These are phyloP conservation scores for Heliconius erato DNA, from an alignment of 2,888 invertebrate genomes.

Conservation along the genomic window DNA sequence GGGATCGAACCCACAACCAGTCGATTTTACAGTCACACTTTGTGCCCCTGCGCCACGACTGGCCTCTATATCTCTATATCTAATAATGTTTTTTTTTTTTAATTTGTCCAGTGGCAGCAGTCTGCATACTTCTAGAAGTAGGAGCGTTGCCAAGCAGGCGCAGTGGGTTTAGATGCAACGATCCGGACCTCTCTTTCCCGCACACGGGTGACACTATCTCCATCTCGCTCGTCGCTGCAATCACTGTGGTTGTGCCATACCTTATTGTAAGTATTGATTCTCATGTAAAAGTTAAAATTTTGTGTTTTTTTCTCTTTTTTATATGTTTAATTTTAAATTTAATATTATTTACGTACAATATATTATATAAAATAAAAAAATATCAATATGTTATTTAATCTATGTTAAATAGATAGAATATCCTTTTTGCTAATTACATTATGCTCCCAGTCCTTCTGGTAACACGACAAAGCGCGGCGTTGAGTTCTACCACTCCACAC, in stretches of 20 bases:
- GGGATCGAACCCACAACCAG: neutral
- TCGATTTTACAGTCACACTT: too few relatives aligned
- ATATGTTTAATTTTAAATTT: too few relatives aligned
- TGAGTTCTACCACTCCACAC: too few relatives aligned
- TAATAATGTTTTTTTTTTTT: slow-evolving; percentile 49
- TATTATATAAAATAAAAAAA: too few relatives aligned
- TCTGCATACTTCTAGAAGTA: slow-evolving; percentile 87
- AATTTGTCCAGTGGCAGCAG: slow-evolving; percentile 81
- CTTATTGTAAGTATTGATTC: slow-evolving; percentile 82
- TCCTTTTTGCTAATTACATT: too few relatives aligned
- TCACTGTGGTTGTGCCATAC: slow-evolving; percentile 85
- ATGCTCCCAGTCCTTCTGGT: too few relatives aligned
- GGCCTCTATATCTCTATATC: neutral
- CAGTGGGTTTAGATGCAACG: slow-evolving; percentile 90
- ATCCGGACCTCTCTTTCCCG: slow-evolving; percentile 88
- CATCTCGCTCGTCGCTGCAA: slow-evolving; percentile 82
- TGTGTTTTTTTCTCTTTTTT: too few relatives aligned
- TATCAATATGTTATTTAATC: too few relatives aligned
- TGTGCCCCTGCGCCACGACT: too few relatives aligned
- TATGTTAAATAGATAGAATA: too few relatives aligned
- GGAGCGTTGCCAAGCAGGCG: slow-evolving; percentile 87
- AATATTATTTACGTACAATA: too few relatives aligned
- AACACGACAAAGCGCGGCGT: too few relatives aligned
- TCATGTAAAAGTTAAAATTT: neutral
- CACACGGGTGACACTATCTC: slow-evolving; percentile 89